A percentile compares a stretch with the other conserved stretches of the same genome.
Conservation (phyloP, 2,888 invertebrate species). For the Argyresthia albistria region DNA sequence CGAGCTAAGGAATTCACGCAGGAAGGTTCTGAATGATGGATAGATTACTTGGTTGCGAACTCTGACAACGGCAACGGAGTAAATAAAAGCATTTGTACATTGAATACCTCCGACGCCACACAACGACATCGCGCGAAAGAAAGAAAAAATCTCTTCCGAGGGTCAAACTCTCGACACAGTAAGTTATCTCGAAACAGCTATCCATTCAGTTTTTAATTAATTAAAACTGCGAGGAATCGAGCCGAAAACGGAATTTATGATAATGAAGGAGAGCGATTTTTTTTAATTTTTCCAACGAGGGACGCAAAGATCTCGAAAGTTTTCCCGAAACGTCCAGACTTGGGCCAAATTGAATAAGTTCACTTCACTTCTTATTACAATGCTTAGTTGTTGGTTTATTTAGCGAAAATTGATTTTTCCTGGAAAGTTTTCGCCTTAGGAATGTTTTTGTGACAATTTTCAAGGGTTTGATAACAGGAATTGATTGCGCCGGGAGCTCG, state of each 20-base stretch:
- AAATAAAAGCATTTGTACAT: constrained; percentile 1
- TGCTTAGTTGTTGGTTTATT: constrained; percentile 6
- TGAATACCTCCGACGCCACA: neutral
- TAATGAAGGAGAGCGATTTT: constrained; percentile 25
- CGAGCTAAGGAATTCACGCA: no score
- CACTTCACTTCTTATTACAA: constrained; percentile 11
- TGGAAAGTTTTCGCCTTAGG: no score
- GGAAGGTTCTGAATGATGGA: no score
- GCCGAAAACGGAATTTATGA: constrained; percentile 22
- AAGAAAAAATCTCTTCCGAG: neutral
- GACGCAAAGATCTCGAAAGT: neutral
- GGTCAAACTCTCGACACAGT: constrained; percentile 2
- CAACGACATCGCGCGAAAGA: neutral
- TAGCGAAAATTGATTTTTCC: no score
- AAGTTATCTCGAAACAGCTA: constrained; percentile 5
- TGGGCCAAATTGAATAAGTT: constrained; percentile 13
- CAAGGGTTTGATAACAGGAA: no score
- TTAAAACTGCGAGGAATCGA: constrained; percentile 24
- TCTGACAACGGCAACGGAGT: no score
- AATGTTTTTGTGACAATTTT: no score
- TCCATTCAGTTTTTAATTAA: constrained; percentile 28
- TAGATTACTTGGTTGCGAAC: no score
- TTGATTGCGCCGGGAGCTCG: no score
- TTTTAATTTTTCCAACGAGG: constrained; percentile 11
- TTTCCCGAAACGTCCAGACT: constrained; percentile 2